Evolutionary conservation across 2,888 invertebrate genomes (phyloP).

Genomic region (Clanis bilineata): DNA sequence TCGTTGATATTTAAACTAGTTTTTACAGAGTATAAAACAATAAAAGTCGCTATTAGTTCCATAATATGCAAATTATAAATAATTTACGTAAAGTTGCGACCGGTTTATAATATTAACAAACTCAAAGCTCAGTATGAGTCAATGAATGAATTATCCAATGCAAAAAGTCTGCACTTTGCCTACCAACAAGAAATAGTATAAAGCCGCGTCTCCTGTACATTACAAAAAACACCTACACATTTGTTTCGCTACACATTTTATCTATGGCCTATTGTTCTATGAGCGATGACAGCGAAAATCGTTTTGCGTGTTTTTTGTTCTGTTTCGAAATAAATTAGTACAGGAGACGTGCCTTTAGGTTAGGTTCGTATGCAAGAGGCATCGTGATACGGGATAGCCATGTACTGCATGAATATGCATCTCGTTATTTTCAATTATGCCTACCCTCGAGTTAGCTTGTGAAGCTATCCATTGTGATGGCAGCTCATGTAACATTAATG

Average conservation of each 20-base stretch:
- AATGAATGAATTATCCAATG: background rate
- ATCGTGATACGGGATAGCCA: constrained; percentile 11
- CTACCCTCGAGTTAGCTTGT: constrained; percentile 44
- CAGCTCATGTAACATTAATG: constrained; percentile 58
- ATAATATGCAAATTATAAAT: background rate
- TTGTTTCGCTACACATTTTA: too few species aligned
- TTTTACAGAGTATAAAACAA: too few species aligned
- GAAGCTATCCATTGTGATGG: background rate
- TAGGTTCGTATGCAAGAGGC: constrained; percentile 23
- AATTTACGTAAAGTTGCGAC: background rate
- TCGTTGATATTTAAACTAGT: too few species aligned
- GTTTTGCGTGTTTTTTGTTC: too few species aligned
- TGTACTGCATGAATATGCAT: constrained; percentile 63
- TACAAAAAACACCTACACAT: too few species aligned
- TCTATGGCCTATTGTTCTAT: too few species aligned
- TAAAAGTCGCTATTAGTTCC: too few species aligned
- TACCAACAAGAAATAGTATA: constrained; percentile 24
- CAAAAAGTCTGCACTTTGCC: background rate
- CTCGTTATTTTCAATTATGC: constrained; percentile 71
- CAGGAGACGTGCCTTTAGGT: too few species aligned
- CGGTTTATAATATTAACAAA: background rate
- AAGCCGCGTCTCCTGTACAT: too few species aligned
- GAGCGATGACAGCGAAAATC: too few species aligned
- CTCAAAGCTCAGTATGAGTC: background rate
- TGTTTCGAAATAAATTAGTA: too few species aligned